Conservation (phyloP, 2,797 vertebrate genomes). For the Prunella strophiata region DNA sequence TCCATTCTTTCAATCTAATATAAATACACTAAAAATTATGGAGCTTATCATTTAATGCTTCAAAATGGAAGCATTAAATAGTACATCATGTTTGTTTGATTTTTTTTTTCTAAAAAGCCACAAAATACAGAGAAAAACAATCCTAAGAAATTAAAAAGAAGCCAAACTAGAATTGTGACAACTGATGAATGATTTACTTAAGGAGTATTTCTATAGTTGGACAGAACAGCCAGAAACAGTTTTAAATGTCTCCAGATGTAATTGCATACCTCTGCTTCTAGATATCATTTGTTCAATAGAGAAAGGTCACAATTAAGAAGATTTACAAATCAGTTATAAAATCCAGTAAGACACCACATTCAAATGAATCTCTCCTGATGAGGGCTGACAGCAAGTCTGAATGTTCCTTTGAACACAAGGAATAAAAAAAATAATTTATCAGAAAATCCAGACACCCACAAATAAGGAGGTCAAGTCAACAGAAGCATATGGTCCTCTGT, state of each 20-base stretch:
- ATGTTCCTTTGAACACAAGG: not conserved
- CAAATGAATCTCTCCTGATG: not conserved
- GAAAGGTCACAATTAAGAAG: not conserved
- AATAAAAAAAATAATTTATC: not conserved
- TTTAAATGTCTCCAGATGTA: not conserved
- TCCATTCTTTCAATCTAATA: not conserved
- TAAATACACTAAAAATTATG: not conserved
- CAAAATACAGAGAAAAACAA: not conserved
- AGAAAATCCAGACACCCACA: constrained; percentile 13
- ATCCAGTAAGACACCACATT: not conserved
- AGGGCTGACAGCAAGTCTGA: not conserved
- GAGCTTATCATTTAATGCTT: not conserved
- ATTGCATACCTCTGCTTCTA: not conserved
- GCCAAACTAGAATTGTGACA: not conserved
- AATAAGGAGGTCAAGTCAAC: constrained; percentile 61
- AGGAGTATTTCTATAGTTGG: not conserved
- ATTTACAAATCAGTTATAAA: not conserved
- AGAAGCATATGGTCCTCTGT: constrained; percentile 62
- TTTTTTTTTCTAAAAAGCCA: not conserved
- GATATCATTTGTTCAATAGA: not conserved
- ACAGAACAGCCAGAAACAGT: not conserved
- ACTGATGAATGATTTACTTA: not conserved
- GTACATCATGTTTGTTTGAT: not conserved
- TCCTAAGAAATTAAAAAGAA: not conserved
- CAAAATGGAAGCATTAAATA: not conserved